phyloP scores from a whole-genome alignment of 2,888 invertebrate genomes.

The Altica lythri region DNA sequence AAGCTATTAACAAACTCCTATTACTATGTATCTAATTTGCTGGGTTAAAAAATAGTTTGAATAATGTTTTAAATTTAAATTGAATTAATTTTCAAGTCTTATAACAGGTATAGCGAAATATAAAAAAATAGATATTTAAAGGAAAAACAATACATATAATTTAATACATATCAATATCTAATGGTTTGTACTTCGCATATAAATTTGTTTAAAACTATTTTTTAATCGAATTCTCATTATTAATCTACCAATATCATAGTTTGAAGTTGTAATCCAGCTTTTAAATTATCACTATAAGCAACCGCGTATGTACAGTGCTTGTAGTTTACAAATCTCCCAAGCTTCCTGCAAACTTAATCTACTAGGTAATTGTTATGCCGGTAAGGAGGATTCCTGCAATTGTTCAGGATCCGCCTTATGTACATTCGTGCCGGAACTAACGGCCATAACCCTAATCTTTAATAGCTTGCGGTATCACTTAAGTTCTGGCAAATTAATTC shows the following conservation, averaged over 20 bases:
- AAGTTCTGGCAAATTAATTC: constrained; percentile 24
- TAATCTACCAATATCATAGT: no score
- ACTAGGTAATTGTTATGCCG: constrained; percentile 17
- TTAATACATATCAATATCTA: no score
- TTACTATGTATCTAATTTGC: constrained; percentile 1
- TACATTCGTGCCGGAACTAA: constrained; percentile 24
- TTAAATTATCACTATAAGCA: constrained; percentile 5
- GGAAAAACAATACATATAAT: no score
- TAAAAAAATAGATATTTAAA: no score
- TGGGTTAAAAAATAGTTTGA: neutral
- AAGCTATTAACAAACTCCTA: constrained; percentile 49
- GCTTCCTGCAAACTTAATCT: constrained; percentile 12
- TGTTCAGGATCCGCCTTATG: constrained; percentile 20
- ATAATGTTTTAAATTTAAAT: no score
- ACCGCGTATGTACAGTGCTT: neutral
- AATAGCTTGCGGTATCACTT: constrained; percentile 23
- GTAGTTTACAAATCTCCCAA: constrained; percentile 9
- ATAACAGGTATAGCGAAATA: no score
- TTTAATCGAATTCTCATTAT: no score
- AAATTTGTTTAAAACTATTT: no score
- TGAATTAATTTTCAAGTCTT: no score
- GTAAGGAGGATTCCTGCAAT: constrained; percentile 23
- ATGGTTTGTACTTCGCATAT: no score
- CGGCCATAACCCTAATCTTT: constrained; percentile 24
- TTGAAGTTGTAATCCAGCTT: no score